Percentiles rank a stretch among this genome's conserved stretches.
These are phyloP conservation scores for Drosophila peninsularis DNA, from an alignment of 2,888 invertebrate species.

Conservation along the genomic window DNA sequence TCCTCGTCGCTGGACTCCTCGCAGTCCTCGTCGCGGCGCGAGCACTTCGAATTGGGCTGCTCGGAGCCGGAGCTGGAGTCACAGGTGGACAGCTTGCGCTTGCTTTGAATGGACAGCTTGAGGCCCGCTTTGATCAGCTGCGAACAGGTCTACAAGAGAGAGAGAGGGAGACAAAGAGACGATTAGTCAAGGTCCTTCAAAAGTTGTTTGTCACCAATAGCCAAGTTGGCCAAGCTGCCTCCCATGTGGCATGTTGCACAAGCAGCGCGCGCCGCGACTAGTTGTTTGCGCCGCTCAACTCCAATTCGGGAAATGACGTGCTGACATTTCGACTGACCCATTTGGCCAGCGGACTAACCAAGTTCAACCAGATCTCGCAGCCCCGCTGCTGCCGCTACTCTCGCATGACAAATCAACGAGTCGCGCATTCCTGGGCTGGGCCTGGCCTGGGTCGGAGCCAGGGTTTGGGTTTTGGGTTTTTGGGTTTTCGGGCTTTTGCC, in stretches of 20 bases:
- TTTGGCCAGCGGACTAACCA: conserved; percentile 33
- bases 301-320: conserved; percentile 45
- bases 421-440: conserved; percentile 46
- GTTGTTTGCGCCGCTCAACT: conserved; percentile 20
- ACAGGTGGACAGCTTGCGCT: conserved; percentile 91
- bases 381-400: not conserved
- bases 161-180: conserved; percentile 13
- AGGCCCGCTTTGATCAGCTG: conserved; percentile 96
- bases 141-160: conserved; percentile 89
- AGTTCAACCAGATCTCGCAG: conserved; percentile 37
- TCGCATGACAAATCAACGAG: conserved; percentile 41
- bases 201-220: conserved; percentile 82
- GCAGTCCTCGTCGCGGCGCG: conserved; percentile 83
- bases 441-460: conserved; percentile 23
- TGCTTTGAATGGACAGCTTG: conserved; percentile 95
- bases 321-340: conserved; percentile 52
- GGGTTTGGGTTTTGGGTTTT: not conserved
- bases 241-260: conserved; percentile 39
- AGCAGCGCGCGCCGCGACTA: conserved; percentile 11
- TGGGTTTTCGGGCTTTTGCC: conserved; percentile 18
- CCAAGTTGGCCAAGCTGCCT: conserved; percentile 65
- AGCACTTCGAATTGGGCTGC: conserved; percentile 84
- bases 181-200: conserved; percentile 47
- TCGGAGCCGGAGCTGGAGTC: conserved; percentile 86
- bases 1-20: conserved; percentile 86